Evolutionary conservation across 2,797 vertebrate genomes (phyloP).

Genomic region (Halcyon badia): DNA sequence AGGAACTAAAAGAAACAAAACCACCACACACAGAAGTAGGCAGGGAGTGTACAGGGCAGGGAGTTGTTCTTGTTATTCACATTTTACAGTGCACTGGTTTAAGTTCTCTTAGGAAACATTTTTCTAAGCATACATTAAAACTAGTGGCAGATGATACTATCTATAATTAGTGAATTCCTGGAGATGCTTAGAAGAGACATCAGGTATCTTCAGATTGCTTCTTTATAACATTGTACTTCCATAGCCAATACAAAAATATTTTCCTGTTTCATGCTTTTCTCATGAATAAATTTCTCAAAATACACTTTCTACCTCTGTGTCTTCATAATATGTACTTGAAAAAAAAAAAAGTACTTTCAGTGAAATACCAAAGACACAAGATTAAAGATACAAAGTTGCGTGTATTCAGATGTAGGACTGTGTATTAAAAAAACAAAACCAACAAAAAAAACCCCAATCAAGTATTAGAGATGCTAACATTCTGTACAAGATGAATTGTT

Average conservation of each 20-base stretch:
- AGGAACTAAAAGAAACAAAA: neutral
- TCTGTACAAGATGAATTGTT: slow-evolving; percentile 26
- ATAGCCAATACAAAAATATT: neutral
- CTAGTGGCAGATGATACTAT: neutral
- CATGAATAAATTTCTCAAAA: neutral
- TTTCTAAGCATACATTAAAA: neutral
- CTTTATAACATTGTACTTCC: neutral
- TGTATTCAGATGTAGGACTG: neutral
- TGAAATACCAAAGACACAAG: slow-evolving; percentile 42
- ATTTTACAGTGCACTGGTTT: neutral
- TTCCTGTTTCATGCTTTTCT: neutral
- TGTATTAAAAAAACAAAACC: neutral
- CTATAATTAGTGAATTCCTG: neutral
- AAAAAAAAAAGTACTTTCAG: neutral
- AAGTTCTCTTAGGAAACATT: neutral
- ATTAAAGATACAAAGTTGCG: neutral
- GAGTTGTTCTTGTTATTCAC: neutral
- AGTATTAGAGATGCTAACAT: slow-evolving; percentile 53
- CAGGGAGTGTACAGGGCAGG: neutral
- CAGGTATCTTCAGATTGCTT: neutral
- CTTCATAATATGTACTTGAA: slow-evolving; percentile 30
- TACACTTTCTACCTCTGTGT: slow-evolving; percentile 17
- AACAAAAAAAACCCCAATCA: neutral
- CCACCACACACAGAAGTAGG: neutral
- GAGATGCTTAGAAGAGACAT: neutral